Evolutionary conservation across 2,113 vertebrate genomes (phyloP).

Genomic region (Protomyctophum bolini): DNA sequence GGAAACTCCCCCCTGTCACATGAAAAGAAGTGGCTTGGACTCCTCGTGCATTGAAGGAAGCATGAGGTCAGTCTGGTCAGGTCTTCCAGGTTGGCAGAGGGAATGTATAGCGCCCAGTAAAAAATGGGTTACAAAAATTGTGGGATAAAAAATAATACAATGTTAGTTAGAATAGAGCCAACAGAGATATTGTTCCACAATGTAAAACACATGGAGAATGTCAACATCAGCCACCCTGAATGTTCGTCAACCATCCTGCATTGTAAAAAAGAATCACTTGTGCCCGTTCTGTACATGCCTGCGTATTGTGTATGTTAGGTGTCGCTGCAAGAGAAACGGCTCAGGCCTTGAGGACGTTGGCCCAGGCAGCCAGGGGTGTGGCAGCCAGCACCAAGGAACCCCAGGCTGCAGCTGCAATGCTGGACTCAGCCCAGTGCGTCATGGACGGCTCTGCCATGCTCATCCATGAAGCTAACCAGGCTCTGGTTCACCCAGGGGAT

Average conservation of each 20-base stretch:
- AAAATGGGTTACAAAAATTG: too few species aligned
- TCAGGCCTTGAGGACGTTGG: slow-evolving; percentile 92
- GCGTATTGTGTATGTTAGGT: slow-evolving; percentile 70
- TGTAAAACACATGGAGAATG: not conserved
- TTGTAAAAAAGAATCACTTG: too few species aligned
- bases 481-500: slow-evolving; percentile 91
- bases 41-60: too few species aligned
- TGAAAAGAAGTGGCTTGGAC: too few species aligned
- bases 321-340: slow-evolving; percentile 97
- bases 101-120: too few species aligned
- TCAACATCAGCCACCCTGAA: not conserved
- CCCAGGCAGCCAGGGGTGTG: slow-evolving; percentile 94
- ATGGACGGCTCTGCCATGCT: slow-evolving; percentile 98
- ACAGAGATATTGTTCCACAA: not conserved
- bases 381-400: slow-evolving; percentile 92
- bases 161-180: slow-evolving; percentile 14
- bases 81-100: too few species aligned
- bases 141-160: slow-evolving; percentile 24
- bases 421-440: slow-evolving; percentile 94
- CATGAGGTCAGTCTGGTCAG: too few species aligned
- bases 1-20: too few species aligned
- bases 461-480: slow-evolving; percentile 96
- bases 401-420: slow-evolving; percentile 87
- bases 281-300: too few species aligned
- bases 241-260: not conserved